Conservation (phyloP, 1,140 invertebrate species). For the Agrilus planipennis region DNA sequence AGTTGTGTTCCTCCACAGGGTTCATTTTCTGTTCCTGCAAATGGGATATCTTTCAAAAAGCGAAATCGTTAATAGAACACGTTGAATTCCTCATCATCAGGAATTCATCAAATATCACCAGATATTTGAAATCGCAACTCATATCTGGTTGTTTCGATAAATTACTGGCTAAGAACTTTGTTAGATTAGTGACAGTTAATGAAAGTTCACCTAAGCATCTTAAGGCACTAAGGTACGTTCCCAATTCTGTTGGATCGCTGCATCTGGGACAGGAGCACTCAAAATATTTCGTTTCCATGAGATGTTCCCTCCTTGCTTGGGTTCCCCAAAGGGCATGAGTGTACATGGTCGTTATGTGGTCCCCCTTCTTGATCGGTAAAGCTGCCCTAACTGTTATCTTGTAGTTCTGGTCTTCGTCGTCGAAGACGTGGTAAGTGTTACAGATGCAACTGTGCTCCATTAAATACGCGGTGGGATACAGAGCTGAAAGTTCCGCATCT, state of each 20-base stretch:
- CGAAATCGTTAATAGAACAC: too few species aligned
- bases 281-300: conserved; percentile 72
- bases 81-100: too few species aligned
- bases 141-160: too few species aligned
- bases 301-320: conserved; percentile 60
- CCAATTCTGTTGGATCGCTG: conserved; percentile 63
- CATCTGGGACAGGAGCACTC: conserved; percentile 61
- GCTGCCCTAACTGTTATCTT: conserved; percentile 54
- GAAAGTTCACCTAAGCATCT: conserved; percentile 54
- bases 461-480: conserved; percentile 57
- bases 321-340: conserved; percentile 79
- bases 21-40: conserved; percentile 30
- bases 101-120: too few species aligned
- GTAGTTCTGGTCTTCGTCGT: conserved; percentile 36
- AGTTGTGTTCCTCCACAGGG: conserved; percentile 53
- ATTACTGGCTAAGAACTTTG: too few species aligned
- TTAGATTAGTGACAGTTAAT: too few species aligned
- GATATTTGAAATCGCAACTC: too few species aligned
- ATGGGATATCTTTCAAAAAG: too few species aligned
- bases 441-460: conserved; percentile 66
- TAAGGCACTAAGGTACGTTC: conserved; percentile 61
- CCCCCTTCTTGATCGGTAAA: conserved; percentile 50
- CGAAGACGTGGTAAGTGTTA: conserved; percentile 59
- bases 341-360: conserved; percentile 68
- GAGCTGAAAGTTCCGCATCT: conserved; percentile 43